These are phyloP conservation scores for Agrotis clavis DNA, from an alignment of 2,888 invertebrate species.

Conservation along the genomic window DNA sequence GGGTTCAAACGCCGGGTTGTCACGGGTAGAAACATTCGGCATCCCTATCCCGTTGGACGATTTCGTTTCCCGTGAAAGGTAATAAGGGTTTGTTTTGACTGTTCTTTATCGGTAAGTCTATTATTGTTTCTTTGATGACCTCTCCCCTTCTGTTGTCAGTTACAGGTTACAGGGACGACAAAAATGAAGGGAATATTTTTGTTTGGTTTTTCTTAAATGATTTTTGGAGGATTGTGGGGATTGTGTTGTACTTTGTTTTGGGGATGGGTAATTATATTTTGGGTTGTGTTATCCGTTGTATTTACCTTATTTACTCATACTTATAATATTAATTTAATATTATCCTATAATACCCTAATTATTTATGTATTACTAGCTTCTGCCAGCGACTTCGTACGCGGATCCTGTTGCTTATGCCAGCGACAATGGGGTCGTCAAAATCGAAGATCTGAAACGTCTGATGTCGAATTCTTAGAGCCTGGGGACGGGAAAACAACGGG, in stretches of 20 bases:
- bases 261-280: conserved; percentile 1
- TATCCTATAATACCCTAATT: no score
- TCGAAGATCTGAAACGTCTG: no score
- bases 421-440: no score
- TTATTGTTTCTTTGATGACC: conserved; percentile 68
- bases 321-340: no score
- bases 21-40: conserved; percentile 51
- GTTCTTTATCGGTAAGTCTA: conserved; percentile 62
- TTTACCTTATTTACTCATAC: background rate
- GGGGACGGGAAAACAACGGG: no score
- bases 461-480: no score
- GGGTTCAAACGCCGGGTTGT: conserved; percentile 44
- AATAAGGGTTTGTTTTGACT: conserved; percentile 63
- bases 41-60: conserved; percentile 49
- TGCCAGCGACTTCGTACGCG: no score
- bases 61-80: conserved; percentile 46
- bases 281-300: background rate
- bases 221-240: conserved; percentile 33
- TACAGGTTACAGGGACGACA: conserved; percentile 45
- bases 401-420: no score
- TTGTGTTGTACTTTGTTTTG: conserved; percentile 13
- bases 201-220: conserved; percentile 48
- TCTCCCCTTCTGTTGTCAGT: conserved; percentile 64
- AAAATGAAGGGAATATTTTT: conserved; percentile 44
- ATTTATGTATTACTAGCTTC: no score